Base-by-base conservation (phyloP, 1,140 invertebrate species). In the Lepidurus couesii region DNA sequence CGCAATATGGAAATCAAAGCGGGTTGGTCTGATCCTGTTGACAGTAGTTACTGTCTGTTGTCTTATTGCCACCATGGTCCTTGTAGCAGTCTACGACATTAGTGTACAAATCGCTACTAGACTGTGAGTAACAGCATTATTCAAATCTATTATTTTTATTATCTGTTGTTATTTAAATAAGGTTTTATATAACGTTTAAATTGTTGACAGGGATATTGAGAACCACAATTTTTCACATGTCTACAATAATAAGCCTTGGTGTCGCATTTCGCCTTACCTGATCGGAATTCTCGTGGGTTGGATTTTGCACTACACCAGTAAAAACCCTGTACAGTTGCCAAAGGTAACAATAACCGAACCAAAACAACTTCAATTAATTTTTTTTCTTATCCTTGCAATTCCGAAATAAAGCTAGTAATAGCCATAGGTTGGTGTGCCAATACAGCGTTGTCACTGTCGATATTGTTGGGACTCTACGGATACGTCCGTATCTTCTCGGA, bases 401-500 rank as follows among this genome's bases (percentile, higher is more conserved):
- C 6, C 16, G 3, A 10, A 47, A n/a, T 9, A 65, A 13, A 65
- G 53, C 21, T 65, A 16, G 53, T 21, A 65, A 13, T 65, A 21
- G 53, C 53, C 53, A 65, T 65, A n/a, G 53, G 53, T 21, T 65
- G 53, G 53, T 65, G 53, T 65, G 53, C 53, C 13, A 65, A 65
- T 16, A 65, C 53, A n/a, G 53, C 9, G 1, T 65, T 65, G 21
- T 65, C 53, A 21, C n/a, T 65, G 16, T 65, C n/a, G 53, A 65
- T 65, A 65, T 65, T 65, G 21, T 7, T 65, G 53, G 53, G 53
- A 13, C 53, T 65, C 53, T 65, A 65, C 53, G 53, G 53, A n/a
- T 65, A 65, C 13, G 53, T 65, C 53, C 53, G 8, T 21, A 21
- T 65, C 21, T 65, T 65, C 13, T n/a, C 9, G 16, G 53, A 65